Evolutionary conservation across 1,140 invertebrate species (phyloP), one percentile per base, ranked within the genome.

Genomic region (Drosophila lacteicornis): DNA sequence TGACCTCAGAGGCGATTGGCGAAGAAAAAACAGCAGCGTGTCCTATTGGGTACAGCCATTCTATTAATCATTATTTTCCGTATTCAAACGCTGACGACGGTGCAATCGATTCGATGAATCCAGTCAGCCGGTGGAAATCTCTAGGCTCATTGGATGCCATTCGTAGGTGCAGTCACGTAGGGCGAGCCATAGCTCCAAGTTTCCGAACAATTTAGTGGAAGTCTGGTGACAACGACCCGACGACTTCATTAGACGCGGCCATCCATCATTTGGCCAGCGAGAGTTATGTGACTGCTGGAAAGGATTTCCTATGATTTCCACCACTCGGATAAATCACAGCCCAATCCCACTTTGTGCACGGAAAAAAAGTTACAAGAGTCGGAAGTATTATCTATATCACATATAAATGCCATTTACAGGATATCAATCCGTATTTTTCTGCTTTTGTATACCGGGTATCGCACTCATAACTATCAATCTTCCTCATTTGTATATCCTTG

Each of bases 261-360:
- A 83, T 87, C 69, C 69, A 79, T 91, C 87, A 91, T 67, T 30
- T 50, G 71, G 42, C 50, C 70, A 38, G 25, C 42, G 30, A 66
- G 80, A 87, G 75, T 75, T 91, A 87, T 91, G 71, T 91, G 82
- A 87, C 68, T 87, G 51, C 61, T 70, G 76, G 65, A 85, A 91
- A 91, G 85, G 85, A 90, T 90, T 90, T 90, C 85, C 85, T 91
- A 91, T 75, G 69, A 74, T 80, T 91, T 91, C 55, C 56, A 79
- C 69, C 55, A 58, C 65, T 66, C 60, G 74, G 61, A 73, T 81
- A 86, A 86, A 80, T 86, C 82, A 76, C 6, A 30, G 33, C 8
- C 15, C 45, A 74, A 63, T 40, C 19, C 36, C 27, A 43, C 15
- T 30, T 22, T 0, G 13, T 56, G 33, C 63, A 68, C n/a, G n/a